These are phyloP conservation scores for Hippocampus mohnikei DNA, from an alignment of 2,113 vertebrate genomes.

Conservation along the genomic window DNA sequence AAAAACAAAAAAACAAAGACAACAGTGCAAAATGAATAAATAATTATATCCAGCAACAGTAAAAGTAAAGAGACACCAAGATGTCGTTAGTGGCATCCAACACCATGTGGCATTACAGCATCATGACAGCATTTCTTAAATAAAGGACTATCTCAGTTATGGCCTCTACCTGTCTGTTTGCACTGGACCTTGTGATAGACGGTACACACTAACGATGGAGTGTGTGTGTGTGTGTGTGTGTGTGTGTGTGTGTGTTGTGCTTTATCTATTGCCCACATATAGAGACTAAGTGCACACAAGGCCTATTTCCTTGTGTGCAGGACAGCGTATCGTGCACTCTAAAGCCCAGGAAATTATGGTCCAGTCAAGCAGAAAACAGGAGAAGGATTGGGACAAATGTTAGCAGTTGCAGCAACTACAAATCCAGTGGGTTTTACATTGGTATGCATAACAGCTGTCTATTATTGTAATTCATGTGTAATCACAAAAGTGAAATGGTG, in stretches of 20 bases:
- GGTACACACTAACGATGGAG: slow-evolving; percentile 4
- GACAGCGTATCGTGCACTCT: slow-evolving; percentile 62
- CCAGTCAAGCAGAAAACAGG: slow-evolving; percentile 74
- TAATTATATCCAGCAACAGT: too few relatives aligned
- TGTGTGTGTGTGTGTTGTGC: slow-evolving; percentile 15
- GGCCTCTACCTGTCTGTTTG: slow-evolving; percentile 24
- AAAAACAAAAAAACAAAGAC: too few relatives aligned
- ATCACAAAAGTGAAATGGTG: neutral
- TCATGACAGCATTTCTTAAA: slow-evolving; percentile 29
- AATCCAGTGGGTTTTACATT: slow-evolving; percentile 43
- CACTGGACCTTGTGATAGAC: neutral
- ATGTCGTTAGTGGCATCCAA: too few relatives aligned
- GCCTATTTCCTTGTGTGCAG: slow-evolving; percentile 68
- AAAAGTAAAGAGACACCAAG: too few relatives aligned
- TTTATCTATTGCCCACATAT: slow-evolving; percentile 62
- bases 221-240: slow-evolving; percentile 8
- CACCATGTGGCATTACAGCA: neutral
- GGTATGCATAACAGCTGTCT: slow-evolving; percentile 9
- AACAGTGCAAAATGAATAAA: too few relatives aligned
- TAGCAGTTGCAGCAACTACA: slow-evolving; percentile 28
- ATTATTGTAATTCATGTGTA: neutral
- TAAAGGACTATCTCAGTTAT: slow-evolving; percentile 27
- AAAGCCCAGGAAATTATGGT: slow-evolving; percentile 73
- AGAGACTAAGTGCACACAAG: slow-evolving; percentile 61
- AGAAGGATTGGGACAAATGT: slow-evolving; percentile 64